Evolutionary conservation across 92 coral and sea anemone species (phyloP), one percentile per base, ranked within the genome.

Genomic region (Nematostella vectensis): DNA sequence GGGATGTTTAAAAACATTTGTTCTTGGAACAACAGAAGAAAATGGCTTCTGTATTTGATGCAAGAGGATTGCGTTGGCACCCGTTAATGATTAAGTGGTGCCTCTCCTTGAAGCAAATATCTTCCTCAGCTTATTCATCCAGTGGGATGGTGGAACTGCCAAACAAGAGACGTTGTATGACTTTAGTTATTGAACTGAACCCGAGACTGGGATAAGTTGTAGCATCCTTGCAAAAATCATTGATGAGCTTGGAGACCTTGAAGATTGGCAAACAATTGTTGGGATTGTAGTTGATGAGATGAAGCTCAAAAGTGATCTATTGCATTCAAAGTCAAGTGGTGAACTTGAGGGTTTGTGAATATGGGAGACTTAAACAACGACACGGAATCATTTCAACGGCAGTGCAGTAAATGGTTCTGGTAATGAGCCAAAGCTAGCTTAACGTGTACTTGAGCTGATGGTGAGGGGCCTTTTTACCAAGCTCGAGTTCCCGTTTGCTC

Each of bases 11-110:
- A 11, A 8, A 39, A 53, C 59, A 48, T 29, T 26, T 54, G 28
- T 65, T 65, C 26, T 67, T 64, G 73, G 15, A 36, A 36, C 73
- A 67, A 44, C 56, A 67, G 17, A 25, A 26, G 30, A 26, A 48
- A 22, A 54, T 43, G 24, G 36, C 62, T 0, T 11, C 36, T 4
- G 25, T 33, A 11, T 37, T 27, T 8, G 74, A 58, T 29, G 28
- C 66, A 11, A 57, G 74, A 19, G 65, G 62, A 43, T 44, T 68
- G 25, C n/a, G 65, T 17, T 67, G 72, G 73, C 73, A 67, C 27
- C 73, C 65, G 25, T 29, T 57, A 16, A 55, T 67, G 65, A 67
- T 67, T 19, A 67, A 67, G 57, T 67, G 73, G 73, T 56, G 73
- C 23, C 40, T 68, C 10, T 44, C 49, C 16, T 12, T 68, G 44